Base-by-base conservation (phyloP, 35 echinoderm and acorn worm species). In the Ophioderma brevispina region DNA sequence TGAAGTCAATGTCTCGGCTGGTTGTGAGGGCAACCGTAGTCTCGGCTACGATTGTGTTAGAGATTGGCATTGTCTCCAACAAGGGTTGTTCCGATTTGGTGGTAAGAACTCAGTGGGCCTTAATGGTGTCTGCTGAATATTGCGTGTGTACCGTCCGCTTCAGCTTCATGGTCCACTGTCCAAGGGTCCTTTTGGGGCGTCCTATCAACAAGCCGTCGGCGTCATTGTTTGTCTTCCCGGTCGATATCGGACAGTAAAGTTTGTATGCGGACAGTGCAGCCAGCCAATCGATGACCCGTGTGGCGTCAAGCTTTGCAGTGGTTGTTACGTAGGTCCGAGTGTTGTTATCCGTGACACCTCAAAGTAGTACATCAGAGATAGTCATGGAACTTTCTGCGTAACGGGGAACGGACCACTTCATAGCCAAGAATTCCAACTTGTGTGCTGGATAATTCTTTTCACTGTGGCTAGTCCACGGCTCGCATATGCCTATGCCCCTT, bases 371-470 rank as follows among this genome's bases (percentile, higher is more conserved):
- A n/a, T 92, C 85, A 19, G 6, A 96, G 86, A 55, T 92, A 89
- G 0, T 96, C 94, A 23, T 85, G 32, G 41, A 96, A 96, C 46
- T 92, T n/a, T 96, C 31, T 95, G 88, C 15, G 85, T 79, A 13
- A 95, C 78, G n/a, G n/a, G n/a, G n/a, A n/a, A n/a, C n/a, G 21
- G 89, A 84, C 89, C 90, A 92, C 38, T 95, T 95, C 79, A 95
- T 31, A 13, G 76, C 94, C 0, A 95, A 76, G 1, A 95, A 37
- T 70, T 95, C 94, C 38, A 95, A 79, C 89, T 95, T 95, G 63
- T 89, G 90, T 76, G 81, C 86, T 34, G 87, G 84, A 63, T 94
- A 94, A 94, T 94, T 46, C 90, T 90, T 49, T 50, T 79, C 52
- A 84, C 87, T 35, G 59, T 50, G 75, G 33, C 87, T 30, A 13